Base-by-base conservation (phyloP, 2,797 vertebrate genomes). In the Myotis planiceps region DNA sequence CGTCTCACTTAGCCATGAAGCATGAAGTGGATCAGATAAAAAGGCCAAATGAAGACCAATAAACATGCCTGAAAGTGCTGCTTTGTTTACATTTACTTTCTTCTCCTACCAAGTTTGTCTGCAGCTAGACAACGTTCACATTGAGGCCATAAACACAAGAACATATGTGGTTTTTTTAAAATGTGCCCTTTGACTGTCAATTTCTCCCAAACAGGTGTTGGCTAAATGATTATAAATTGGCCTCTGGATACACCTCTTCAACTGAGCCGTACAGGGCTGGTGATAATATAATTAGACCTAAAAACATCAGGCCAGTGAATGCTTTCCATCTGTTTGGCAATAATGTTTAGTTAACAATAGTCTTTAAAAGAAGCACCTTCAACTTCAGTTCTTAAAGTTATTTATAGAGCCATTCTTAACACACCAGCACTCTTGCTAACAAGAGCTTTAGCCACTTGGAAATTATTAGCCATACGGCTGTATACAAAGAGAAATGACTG, bases 211-310 rank as follows among this genome's bases (percentile, higher is more conserved):
- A 99, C 99, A 99, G 99, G 99, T 99, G 99, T 99, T 99, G 98
- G 98, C 99, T 99, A 99, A 99, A 99, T 99, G 99, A 99, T 99
- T 99, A 99, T 99, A 99, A 99, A 99, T 99, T 99, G 99, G 99
- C 99, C 99, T 99, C 99, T 99, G 99, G 99, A 99, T 99, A 99
- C 99, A 99, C 99, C 99, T 99, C 98, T 99, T 99, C 99, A 99
- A 99, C 98, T 97, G 98, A 98, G 99, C 99, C 99, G 96, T 99
- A 99, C 99, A 99, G 99, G 99, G 98, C 98, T 98, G 98, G 98
- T 96, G 98, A 99, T 99, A 99, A 99, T 99, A 99, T 99, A 99
- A 99, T 99, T 99, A 99, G 99, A 99, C 99, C 99, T 99, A 98
- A 99, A 99, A 99, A 99, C 99, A 99, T 99, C 99, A 99, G 99